Evolutionary conservation across 1,140 invertebrate species (phyloP).

Genomic region (Drosophila ohnishii): DNA sequence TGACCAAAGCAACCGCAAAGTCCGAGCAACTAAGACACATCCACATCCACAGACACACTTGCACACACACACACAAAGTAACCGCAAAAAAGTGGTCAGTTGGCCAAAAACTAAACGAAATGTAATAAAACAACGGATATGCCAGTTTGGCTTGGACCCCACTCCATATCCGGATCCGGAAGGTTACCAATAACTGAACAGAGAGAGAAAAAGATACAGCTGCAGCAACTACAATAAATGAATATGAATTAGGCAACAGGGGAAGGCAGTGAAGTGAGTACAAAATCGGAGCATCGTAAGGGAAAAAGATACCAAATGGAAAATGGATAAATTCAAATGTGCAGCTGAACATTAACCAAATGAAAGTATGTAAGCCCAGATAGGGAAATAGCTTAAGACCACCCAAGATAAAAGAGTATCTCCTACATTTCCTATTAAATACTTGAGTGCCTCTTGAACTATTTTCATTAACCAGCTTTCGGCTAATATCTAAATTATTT

Average conservation of each 20-base stretch:
- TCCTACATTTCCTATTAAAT: not conserved
- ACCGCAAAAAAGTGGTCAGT: slow-evolving; percentile 80
- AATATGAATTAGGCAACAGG: slow-evolving; percentile 74
- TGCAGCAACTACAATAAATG: slow-evolving; percentile 72
- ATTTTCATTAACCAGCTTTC: not conserved
- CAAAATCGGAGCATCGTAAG: slow-evolving; percentile 7
- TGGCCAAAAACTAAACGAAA: slow-evolving; percentile 81
- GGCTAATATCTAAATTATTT: not conserved
- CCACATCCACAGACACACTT: slow-evolving; percentile 22
- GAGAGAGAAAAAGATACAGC: slow-evolving; percentile 9
- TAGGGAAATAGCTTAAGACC: not conserved
- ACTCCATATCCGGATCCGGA: slow-evolving; percentile 14
- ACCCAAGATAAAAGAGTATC: not conserved
- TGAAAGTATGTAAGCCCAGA: not conserved
- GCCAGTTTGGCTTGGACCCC: slow-evolving; percentile 63
- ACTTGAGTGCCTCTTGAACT: not conserved
- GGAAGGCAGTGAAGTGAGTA: slow-evolving; percentile 2
- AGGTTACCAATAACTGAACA: slow-evolving; percentile 13
- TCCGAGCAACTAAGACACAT: slow-evolving; percentile 66
- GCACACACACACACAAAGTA: slow-evolving; percentile 60
- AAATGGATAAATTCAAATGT: slow-evolving; percentile 16
- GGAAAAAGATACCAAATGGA: slow-evolving; percentile 17
- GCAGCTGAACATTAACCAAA: not conserved
- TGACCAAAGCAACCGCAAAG: slow-evolving; percentile 76
- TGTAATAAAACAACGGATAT: slow-evolving; percentile 81